phyloP scores from a whole-genome alignment of 1,140 invertebrate species.

The Trypoxylus dichotomus region DNA sequence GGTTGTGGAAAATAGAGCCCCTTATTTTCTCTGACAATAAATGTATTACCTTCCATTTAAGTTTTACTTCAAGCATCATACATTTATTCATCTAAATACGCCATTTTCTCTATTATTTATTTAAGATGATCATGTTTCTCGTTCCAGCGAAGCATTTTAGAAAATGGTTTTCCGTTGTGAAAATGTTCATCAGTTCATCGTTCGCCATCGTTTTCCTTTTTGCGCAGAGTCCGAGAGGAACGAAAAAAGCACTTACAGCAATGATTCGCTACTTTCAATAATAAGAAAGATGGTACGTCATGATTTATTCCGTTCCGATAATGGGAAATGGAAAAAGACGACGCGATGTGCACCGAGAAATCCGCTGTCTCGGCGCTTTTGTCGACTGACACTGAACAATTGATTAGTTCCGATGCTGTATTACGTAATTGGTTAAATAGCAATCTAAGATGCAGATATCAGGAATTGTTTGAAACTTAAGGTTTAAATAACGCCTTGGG shows the following conservation, averaged over 20 bases:
- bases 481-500: too few species aligned
- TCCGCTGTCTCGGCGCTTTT: neutral
- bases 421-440: neutral
- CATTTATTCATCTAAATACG: constrained; percentile 4
- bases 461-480: too few species aligned
- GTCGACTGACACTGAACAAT: neutral
- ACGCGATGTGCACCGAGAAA: neutral
- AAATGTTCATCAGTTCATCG: neutral
- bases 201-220: neutral
- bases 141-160: neutral
- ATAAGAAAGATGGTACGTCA: constrained; percentile 10
- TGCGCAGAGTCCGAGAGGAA: neutral
- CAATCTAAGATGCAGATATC: neutral
- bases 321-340: neutral
- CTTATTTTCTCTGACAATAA: neutral
- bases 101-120: neutral
- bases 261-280: constrained; percentile 24
- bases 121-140: neutral
- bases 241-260: constrained; percentile 19
- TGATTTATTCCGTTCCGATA: constrained; percentile 19
- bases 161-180: constrained; percentile 1
- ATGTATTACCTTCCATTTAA: neutral
- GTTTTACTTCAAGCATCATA: neutral
- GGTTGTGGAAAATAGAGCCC: too few species aligned
- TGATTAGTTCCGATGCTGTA: neutral